Evolutionary conservation across 1,140 invertebrate genomes (phyloP).

Genomic region (Macrotrachela quadricornifera): DNA sequence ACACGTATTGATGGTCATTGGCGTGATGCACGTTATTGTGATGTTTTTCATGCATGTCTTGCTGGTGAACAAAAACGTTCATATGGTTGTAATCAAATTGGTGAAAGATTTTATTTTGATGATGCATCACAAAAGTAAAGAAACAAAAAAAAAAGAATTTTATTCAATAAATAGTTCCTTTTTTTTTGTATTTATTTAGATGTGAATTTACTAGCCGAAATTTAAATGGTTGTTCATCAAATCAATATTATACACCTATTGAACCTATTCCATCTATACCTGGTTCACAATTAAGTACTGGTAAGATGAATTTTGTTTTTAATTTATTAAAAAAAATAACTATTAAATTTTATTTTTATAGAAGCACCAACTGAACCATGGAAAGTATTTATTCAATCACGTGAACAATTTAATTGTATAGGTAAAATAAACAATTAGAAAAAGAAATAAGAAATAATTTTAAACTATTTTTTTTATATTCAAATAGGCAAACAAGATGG

Average conservation of each 20-base stretch:
- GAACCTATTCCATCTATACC: background rate
- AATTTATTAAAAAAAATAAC: too few relatives aligned
- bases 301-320: too few relatives aligned
- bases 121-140: background rate
- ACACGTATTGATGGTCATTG: constrained; percentile 2
- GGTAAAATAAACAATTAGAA: too few relatives aligned
- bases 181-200: background rate
- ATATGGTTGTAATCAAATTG: constrained; percentile 2
- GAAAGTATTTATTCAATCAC: background rate
- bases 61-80: constrained; percentile 5
- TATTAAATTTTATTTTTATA: background rate
- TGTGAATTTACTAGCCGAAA: constrained; percentile 3
- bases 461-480: background rate
- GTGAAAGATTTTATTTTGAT: constrained; percentile 7
- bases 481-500: background rate
- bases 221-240: background rate
- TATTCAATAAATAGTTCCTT: background rate
- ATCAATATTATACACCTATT: background rate
- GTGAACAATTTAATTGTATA: constrained; percentile 2
- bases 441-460: too few relatives aligned
- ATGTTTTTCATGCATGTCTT: constrained; percentile 6
- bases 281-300: background rate
- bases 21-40: constrained; percentile 2
- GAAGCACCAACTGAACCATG: background rate
- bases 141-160: background rate